Conservation (phyloP, 2,888 invertebrate species). For the Calliopum simillimum region DNA sequence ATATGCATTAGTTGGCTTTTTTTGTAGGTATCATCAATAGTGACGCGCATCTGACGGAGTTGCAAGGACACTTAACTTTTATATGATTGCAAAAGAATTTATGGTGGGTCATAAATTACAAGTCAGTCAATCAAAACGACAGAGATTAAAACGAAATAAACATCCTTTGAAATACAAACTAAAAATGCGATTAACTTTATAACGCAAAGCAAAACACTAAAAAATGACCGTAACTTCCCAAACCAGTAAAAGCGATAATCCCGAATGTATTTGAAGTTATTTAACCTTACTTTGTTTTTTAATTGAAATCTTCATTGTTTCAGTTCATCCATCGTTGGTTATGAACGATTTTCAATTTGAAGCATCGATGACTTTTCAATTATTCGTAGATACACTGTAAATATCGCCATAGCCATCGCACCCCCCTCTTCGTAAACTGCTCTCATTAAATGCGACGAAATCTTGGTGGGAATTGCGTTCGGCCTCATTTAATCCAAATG, state of each 20-base stretch:
- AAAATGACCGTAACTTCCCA: neutral
- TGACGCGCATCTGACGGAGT: neutral
- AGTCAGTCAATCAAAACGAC: neutral
- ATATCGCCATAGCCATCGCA: no score
- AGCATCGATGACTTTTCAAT: constrained; percentile 44
- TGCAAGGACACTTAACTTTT: neutral
- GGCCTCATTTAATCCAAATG: constrained; percentile 30
- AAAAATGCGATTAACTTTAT: no score
- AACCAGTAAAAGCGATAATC: neutral
- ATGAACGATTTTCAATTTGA: constrained; percentile 40
- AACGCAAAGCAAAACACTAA: no score
- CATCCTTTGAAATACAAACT: no score
- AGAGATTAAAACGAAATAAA: neutral
- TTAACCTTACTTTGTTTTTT: neutral
- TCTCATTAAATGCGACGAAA: constrained; percentile 19
- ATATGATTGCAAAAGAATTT: neutral
- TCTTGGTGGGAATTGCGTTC: constrained; percentile 33
- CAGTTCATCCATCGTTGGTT: constrained; percentile 15
- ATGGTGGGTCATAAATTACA: constrained; percentile 11
- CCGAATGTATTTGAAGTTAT: neutral
- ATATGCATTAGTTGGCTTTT: neutral
- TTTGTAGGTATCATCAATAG: neutral
- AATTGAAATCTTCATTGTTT: neutral
- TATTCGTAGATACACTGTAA: constrained; percentile 24
- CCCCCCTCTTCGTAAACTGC: constrained; percentile 14